Conservation (phyloP, 2,797 vertebrate genomes). For the Sarcophilus harrisii region DNA sequence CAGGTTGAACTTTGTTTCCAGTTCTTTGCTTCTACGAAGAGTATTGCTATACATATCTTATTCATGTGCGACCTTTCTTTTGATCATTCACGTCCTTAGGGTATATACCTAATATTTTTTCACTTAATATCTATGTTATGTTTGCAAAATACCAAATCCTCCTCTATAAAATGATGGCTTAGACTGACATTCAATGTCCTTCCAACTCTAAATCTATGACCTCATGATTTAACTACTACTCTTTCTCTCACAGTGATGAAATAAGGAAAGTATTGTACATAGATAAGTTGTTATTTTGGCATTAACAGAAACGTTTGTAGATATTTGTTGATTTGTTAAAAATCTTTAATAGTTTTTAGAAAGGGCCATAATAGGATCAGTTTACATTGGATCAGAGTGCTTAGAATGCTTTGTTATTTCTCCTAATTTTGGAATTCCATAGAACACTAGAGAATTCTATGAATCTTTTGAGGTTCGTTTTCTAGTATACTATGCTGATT, state of each 20-base stretch:
- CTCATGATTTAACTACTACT: not conserved
- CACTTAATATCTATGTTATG: not conserved
- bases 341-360: accelerated
- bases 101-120: not conserved
- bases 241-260: not conserved
- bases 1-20: not conserved
- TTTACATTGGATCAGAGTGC: not conserved
- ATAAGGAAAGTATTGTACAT: not conserved
- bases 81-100: not conserved
- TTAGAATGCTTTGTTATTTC: not conserved
- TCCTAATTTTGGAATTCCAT: not conserved
- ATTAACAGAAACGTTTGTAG: not conserved
- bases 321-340: not conserved
- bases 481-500: not conserved
- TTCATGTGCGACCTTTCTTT: not conserved
- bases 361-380: accelerated
- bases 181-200: not conserved
- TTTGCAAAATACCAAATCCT: not conserved
- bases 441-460: not conserved
- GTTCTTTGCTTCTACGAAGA: not conserved
- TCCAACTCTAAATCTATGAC: not conserved
- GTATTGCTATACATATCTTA: not conserved
- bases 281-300: not conserved
- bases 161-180: not conserved
- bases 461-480: not conserved